These are phyloP conservation scores for Ptilodon capucinus DNA, from an alignment of 2,888 invertebrate genomes.

Conservation along the genomic window DNA sequence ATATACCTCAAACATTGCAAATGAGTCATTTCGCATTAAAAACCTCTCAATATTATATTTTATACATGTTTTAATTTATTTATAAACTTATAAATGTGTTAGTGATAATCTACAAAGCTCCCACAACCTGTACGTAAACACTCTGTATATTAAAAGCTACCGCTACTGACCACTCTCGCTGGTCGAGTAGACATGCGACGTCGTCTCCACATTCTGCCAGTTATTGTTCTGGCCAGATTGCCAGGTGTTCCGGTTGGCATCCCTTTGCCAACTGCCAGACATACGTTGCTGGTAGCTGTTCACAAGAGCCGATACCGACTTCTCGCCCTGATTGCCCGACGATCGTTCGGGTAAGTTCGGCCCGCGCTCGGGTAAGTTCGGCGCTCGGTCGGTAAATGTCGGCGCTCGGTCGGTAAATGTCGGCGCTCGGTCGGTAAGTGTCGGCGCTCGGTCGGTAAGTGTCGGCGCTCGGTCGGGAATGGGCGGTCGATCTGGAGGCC, in stretches of 20 bases:
- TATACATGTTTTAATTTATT: too few species aligned
- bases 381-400: slow-evolving; percentile 49
- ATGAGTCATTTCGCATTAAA: too few species aligned
- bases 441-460: slow-evolving; percentile 43
- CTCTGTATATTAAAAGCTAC: too few species aligned
- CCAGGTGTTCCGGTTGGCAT: slow-evolving; percentile 45
- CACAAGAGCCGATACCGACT: slow-evolving; percentile 68
- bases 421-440: slow-evolving; percentile 48
- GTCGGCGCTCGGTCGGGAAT: slow-evolving; percentile 48
- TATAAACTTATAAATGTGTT: too few species aligned
- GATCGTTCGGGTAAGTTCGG: slow-evolving; percentile 22
- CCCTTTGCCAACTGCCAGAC: slow-evolving; percentile 48
- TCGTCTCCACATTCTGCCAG: slow-evolving; percentile 58
- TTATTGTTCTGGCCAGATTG: slow-evolving; percentile 54
- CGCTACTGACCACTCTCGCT: slow-evolving; percentile 71
- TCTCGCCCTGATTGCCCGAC: slow-evolving; percentile 30
- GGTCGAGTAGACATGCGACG: slow-evolving; percentile 70
- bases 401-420: slow-evolving; percentile 44
- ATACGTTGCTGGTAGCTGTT: slow-evolving; percentile 72
- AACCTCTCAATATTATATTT: too few species aligned
- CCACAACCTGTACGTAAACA: too few species aligned
- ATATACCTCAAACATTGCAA: too few species aligned
- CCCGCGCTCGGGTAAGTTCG: slow-evolving; percentile 37
- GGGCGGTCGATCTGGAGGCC: slow-evolving; percentile 52
- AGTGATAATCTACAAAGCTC: too few species aligned